Base-by-base conservation (phyloP, 2,888 invertebrate genomes). In the Himalopsyche anomala region DNA sequence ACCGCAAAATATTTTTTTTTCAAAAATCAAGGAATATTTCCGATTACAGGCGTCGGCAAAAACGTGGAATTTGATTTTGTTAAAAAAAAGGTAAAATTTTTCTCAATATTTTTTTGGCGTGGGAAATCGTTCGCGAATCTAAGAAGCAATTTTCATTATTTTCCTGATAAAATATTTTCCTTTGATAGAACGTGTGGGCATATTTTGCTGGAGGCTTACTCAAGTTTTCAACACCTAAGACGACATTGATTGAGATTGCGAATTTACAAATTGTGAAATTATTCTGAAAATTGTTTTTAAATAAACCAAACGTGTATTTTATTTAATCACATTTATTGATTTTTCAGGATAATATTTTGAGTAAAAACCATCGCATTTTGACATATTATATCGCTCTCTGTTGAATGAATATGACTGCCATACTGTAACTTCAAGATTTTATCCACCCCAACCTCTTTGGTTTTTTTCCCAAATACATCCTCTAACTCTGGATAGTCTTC, bases 141-240 rank as follows among this genome's bases (percentile, higher is more conserved):
- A 62, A 62, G 62, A 62, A 62, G 62, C 62, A 62, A 62, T 62
- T 62, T 62, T 62, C 62, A 62, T 62, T 62, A 62, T 62, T 62
- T 45, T 56, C 56, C 56, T 56, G 56, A 56, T 56, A 56, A 56
- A 56, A 56, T 56, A 56, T 56, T 56, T 62, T 62, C 62, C 62
- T 62, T 62, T 62, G 62, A 62, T 62, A 62, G 62, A 62, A 62
- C 62, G 62, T 62, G 62, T 62, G 62, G 62, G 62, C 62, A 62
- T 62, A 62, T 62, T 62, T 62, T 11, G 62, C 19, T 28, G n/a
- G 28, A 62, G 62, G 62, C 28, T 62, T 62, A 62, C 19, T 62
- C 56, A 17, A 56, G 62, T 62, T 62, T 62, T 56, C 56, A 56
- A 56, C 56, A 56, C 56, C 56, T 17, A 56, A 56, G 4, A 56